Evolutionary conservation across 1,140 invertebrate genomes (phyloP), one percentile per base, ranked within the genome.

Genomic region (Alviniconcha marisindica): DNA sequence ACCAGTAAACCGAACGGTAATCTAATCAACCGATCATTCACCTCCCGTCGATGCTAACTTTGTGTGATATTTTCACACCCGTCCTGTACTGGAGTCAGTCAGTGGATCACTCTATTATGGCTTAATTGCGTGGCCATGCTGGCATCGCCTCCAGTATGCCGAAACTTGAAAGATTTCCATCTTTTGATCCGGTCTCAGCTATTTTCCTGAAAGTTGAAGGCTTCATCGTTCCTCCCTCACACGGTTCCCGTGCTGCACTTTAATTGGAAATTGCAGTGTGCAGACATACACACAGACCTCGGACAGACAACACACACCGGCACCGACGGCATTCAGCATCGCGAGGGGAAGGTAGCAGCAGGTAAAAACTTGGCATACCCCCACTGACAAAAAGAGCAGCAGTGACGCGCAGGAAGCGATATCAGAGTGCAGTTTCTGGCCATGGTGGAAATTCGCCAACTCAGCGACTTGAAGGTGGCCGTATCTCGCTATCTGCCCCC

Each of bases 331-430:
- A 66, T 66, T 33, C 24, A 33, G 44, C 5, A 18, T 48, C 18
- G 5, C 7, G 18, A 48, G 44, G 18, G 44, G 44, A 48, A 48
- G 44, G 44, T 48, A 48, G n/a, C n/a, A n/a, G n/a, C n/a, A n/a
- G 44, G 44, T 48, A 48, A 18, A 48, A 76, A 44, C 73, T 44
- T 76, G 73, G 73, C 73, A 76, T 44, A 4, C 24, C 31, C 73
- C 73, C 73, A 76, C 73, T 44, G 73, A 76, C 73, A 42, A 76
- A 76, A 76, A 76, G 73, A 76, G 73, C 73, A 76, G 18, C 73
- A 40, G 73, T 76, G 73, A 76, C 73, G 73, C 73, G 73, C 40
- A 44, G 24, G 73, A 42, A 76, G n/a, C 73, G 73, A 76, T 76
- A 76, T 15, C 38, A 42, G 24, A 15, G 73, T 44, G 40, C 73